Evolutionary conservation across 30 jellyfish, hydroid and myxozoan genomes (phyloP).

Genomic region (Cassiopea xamachana): DNA sequence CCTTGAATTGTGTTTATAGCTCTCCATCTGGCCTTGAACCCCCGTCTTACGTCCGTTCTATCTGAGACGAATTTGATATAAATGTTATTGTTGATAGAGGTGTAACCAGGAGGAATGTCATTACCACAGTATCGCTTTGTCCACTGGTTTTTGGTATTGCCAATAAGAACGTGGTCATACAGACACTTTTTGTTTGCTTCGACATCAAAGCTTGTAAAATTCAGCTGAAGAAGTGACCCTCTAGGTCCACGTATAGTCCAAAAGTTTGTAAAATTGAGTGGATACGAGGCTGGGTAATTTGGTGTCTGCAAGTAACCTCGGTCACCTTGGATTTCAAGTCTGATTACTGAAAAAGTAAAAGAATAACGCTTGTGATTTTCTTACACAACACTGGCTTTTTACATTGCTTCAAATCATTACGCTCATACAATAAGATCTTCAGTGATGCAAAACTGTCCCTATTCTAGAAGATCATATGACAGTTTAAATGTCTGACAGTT

Average conservation of each 20-base stretch:
- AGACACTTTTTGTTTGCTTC: slow-evolving; percentile 58
- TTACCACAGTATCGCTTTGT: slow-evolving; percentile 32
- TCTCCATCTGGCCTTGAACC: slow-evolving; percentile 54
- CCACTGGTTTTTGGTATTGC: background rate
- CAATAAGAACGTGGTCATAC: slow-evolving; percentile 27
- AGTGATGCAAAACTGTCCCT: too few relatives aligned
- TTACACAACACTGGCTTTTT: too few relatives aligned
- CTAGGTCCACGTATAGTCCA: slow-evolving; percentile 46
- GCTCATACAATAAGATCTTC: too few relatives aligned
- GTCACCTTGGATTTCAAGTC: slow-evolving; percentile 35
- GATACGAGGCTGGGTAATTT: slow-evolving; percentile 45
- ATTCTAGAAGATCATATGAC: too few relatives aligned
- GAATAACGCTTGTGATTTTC: background rate
- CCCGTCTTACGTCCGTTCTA: slow-evolving; percentile 13
- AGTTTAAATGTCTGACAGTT: too few relatives aligned
- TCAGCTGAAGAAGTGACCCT: slow-evolving; percentile 20
- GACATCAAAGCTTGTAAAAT: slow-evolving; percentile 38
- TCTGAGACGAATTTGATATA: slow-evolving; percentile 28
- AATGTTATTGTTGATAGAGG: slow-evolving; percentile 1
- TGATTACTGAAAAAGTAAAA: slow-evolving; percentile 17
- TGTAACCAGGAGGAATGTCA: slow-evolving; percentile 16
- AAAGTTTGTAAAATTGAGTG: slow-evolving; percentile 27
- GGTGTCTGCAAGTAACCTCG: slow-evolving; percentile 18
- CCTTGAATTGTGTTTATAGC: slow-evolving; percentile 8
- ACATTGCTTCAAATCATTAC: too few relatives aligned